Percentiles rank a stretch among this genome's conserved stretches.
These are phyloP conservation scores for Carposina sasakii DNA, from an alignment of 1,140 invertebrate genomes.

Conservation along the genomic window DNA sequence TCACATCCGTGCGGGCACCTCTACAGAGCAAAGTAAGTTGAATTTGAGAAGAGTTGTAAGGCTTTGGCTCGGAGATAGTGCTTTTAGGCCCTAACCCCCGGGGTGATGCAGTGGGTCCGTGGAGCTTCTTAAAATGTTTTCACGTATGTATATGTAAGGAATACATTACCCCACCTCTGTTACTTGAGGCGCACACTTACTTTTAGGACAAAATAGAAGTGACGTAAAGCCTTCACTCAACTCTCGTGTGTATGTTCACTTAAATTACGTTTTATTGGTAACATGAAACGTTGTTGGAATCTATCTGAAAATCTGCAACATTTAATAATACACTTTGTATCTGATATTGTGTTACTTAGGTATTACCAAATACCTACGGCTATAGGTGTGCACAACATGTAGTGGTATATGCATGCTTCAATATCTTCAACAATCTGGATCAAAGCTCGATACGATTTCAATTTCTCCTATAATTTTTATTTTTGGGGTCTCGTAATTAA, in stretches of 20 bases:
- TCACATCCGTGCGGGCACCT: conserved; percentile 45
- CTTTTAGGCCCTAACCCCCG: conserved; percentile 71
- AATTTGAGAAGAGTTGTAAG: conserved; percentile 72
- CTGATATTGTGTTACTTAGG: too few species aligned
- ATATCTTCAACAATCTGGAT: too few species aligned
- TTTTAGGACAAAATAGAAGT: conserved; percentile 70
- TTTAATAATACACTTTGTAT: too few species aligned
- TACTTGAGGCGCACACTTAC: conserved; percentile 63
- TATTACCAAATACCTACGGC: too few species aligned
- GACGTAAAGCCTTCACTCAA: conserved; percentile 66
- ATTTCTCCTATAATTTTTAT: too few species aligned
- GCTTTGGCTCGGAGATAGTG: conserved; percentile 71
- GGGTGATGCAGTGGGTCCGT: conserved; percentile 67
- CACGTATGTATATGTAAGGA: conserved; percentile 70
- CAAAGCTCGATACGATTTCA: too few species aligned
- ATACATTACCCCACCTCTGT: conserved; percentile 67
- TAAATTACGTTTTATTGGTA: conserved; percentile 65
- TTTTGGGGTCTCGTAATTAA: too few species aligned
- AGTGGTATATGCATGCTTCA: too few species aligned
- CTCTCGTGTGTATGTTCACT: conserved; percentile 60
- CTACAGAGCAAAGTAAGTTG: conserved; percentile 67
- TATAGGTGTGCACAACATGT: too few species aligned
- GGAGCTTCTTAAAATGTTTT: conserved; percentile 71
- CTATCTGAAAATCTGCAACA: too few species aligned
- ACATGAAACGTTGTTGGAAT: conserved; percentile 57